A percentile compares a stretch with the other conserved stretches of the same genome.
Conservation (phyloP, 2,113 vertebrate genomes). For the Oreochromis niloticus region DNA sequence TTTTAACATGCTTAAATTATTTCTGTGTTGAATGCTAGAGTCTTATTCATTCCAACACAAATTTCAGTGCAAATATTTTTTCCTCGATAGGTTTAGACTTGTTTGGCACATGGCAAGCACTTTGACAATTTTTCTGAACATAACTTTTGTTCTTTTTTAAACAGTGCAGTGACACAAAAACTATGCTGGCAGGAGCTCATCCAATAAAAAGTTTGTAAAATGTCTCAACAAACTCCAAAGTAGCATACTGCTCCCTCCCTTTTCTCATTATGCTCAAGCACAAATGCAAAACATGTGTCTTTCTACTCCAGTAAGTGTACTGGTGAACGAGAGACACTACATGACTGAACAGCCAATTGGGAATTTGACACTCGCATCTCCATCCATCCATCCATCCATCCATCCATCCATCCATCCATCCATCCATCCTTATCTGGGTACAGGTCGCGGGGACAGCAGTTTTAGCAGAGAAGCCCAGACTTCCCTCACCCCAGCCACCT, state of each 20-base stretch:
- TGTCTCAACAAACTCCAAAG: not conserved
- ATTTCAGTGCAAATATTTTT: not conserved
- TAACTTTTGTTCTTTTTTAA: not conserved
- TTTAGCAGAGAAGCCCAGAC: not conserved
- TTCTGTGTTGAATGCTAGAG: not conserved
- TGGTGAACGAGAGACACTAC: not conserved
- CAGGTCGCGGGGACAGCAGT: not conserved
- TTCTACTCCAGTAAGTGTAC: not conserved
- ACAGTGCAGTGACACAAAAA: not conserved
- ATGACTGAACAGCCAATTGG: not conserved
- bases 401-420: not conserved
- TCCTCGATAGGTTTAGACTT: not conserved
- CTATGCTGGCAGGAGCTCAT: not conserved
- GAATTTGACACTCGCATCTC: not conserved
- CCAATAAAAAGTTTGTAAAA: not conserved
- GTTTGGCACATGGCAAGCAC: not conserved
- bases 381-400: not conserved
- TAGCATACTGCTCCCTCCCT: not conserved
- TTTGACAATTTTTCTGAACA: not conserved
- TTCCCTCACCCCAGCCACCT: not conserved
- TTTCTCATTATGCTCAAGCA: not conserved
- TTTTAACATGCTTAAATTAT: not conserved
- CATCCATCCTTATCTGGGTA: not conserved
- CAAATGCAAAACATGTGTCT: not conserved
- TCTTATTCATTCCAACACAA: not conserved